Evolutionary conservation across 2,888 invertebrate genomes (phyloP), one percentile per base, ranked within the genome.

Genomic region (Ennomos erosarius): DNA sequence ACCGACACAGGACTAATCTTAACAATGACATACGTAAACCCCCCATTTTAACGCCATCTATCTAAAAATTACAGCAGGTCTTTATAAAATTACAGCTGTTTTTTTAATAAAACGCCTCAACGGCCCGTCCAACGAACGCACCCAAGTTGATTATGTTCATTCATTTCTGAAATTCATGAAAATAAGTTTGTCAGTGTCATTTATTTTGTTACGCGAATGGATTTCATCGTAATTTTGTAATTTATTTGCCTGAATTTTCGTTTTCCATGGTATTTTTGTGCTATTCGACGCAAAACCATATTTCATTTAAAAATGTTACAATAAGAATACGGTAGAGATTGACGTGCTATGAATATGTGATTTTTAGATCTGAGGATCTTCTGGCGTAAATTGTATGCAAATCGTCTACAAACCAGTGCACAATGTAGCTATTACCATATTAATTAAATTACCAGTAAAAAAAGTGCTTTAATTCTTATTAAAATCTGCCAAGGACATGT

Each of bases 401-500:
- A 56, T 36, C 49, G 54, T 51, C 59, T 58, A 57, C 57, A 69
- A 71, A 69, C 69, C 64, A 57, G 71, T 75, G 71, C 65, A 75
- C 65, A 71, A 81, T 83, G 79, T 80, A 81, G 79, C 62, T 69
- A 64, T 59, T 47, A 42, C 55, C 46, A 16, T 68, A 67, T 54
- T 62, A 63, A 62, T 64, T 60, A 74, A 74, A 74, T 80, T 81
- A 80, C 78, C 77, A 78, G 85, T 87, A 82, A 79, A 81, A 16
- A 81, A 82, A 76, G 83, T 83, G 79, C 79, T 74, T 79, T 73
- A 72, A 76, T 82, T 84, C 80, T 74, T 78, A 81, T 74, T 74
- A 81, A 72, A 82, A 74, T 82, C 83, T 81, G 75, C 85, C 87
- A 90, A 90, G 91, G 91, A 91, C 90, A 92, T 92, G 91, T 89